Evolutionary conservation across 2,797 vertebrate genomes (phyloP).

Genomic region (Phrynocephalus guinanensis): DNA sequence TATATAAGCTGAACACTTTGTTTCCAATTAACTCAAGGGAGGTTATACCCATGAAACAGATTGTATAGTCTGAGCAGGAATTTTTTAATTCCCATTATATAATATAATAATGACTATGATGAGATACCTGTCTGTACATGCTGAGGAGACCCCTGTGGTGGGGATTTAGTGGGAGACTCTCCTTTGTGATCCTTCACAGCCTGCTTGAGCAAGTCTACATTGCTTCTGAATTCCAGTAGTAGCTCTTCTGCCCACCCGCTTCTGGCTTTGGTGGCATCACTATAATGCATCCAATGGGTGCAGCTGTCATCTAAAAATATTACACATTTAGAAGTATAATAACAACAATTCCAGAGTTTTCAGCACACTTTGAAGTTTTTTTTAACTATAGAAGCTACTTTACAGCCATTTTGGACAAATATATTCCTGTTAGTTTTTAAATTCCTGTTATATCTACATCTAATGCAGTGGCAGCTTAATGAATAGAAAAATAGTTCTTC

Average conservation of each 20-base stretch:
- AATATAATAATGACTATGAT: neutral
- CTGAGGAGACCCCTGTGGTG: constrained; percentile 84
- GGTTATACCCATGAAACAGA: constrained; percentile 23
- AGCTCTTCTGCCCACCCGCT: constrained; percentile 90
- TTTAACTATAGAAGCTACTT: neutral
- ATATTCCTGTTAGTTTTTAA: neutral
- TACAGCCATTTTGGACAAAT: neutral
- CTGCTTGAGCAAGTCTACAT: constrained; percentile 94
- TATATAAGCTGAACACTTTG: neutral
- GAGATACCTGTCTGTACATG: constrained; percentile 82
- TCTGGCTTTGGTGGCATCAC: constrained; percentile 93
- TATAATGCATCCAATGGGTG: constrained; percentile 96
- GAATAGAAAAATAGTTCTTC: neutral
- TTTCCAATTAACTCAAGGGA: constrained; percentile 17
- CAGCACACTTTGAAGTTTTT: neutral
- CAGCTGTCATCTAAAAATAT: constrained; percentile 88
- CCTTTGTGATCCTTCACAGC: constrained; percentile 84
- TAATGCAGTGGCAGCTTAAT: neutral
- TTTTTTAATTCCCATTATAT: neutral
- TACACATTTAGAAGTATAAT: constrained; percentile 40
- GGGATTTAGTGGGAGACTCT: constrained; percentile 76
- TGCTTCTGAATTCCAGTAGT: constrained; percentile 91
- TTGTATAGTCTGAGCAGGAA: neutral
- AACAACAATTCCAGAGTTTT: constrained; percentile 9
- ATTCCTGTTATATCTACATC: neutral